Percentiles rank a stretch among this genome's conserved stretches.
These are phyloP conservation scores for Drosophila mulleri DNA, from an alignment of 2,888 invertebrate species.

Conservation along the genomic window DNA sequence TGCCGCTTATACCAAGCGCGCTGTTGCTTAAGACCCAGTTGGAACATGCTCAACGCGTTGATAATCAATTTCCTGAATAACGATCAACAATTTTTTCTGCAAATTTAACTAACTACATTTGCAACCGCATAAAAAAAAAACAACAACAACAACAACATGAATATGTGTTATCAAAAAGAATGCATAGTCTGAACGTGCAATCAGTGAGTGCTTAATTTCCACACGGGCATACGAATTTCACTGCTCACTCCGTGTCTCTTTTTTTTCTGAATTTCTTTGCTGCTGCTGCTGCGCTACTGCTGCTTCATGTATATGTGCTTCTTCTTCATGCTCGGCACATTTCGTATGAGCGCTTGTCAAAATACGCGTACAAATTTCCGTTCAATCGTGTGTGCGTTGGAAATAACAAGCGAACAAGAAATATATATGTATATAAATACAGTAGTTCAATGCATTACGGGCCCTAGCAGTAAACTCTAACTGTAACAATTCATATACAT, in stretches of 20 bases:
- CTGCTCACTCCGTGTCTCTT: conserved; percentile 55
- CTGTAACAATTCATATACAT: conserved; percentile 1
- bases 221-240: conserved; percentile 61
- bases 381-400: conserved; percentile 55
- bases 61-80: conserved; percentile 22
- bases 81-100: conserved; percentile 2
- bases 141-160: background rate
- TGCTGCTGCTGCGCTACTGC: conserved; percentile 42
- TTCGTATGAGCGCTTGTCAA: conserved; percentile 79
- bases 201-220: conserved; percentile 49
- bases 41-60: conserved; percentile 43
- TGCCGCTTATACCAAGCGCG: conserved; percentile 64
- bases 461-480: conserved; percentile 1
- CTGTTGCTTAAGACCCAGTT: conserved; percentile 60
- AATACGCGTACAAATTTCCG: conserved; percentile 75
- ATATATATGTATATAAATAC: conserved; percentile 10
- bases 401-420: conserved; percentile 39
- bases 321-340: conserved; percentile 77
- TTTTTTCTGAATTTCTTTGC: conserved; percentile 68
- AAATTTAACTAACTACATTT: background rate
- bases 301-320: conserved; percentile 53
- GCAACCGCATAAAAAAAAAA: background rate
- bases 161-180: conserved; percentile 13
- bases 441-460: background rate
- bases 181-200: conserved; percentile 21